Evolutionary conservation across 2,888 invertebrate genomes (phyloP).

Genomic region (Ophioninae sp.): DNA sequence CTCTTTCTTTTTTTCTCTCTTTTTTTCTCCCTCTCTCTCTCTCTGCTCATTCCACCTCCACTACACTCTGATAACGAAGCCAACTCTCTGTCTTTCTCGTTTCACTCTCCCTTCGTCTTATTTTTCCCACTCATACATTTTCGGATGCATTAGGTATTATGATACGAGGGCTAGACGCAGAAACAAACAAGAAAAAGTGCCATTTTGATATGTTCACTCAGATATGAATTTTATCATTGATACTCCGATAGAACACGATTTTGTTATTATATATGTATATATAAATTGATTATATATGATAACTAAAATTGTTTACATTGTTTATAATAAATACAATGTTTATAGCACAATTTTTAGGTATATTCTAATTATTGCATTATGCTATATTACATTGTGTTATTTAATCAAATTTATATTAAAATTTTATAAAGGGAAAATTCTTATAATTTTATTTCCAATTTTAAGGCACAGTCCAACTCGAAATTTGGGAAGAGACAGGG

Average conservation of each 20-base stretch:
- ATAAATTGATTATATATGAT: too few relatives aligned
- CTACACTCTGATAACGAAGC: constrained; percentile 32
- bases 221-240: constrained; percentile 62
- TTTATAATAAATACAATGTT: too few relatives aligned
- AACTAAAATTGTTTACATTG: too few relatives aligned
- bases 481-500: not conserved
- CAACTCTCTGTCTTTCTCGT: not conserved
- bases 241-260: not conserved
- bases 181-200: constrained; percentile 47
- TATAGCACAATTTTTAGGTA: too few relatives aligned
- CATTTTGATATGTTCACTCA: constrained; percentile 56
- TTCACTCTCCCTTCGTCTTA: constrained; percentile 26
- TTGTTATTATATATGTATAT: too few relatives aligned
- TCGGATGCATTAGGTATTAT: constrained; percentile 28
- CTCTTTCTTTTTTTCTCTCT: not conserved
- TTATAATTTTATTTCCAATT: not conserved
- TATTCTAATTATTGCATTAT: too few relatives aligned
- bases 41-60: not conserved
- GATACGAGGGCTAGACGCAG: constrained; percentile 23
- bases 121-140: constrained; percentile 37
- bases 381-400: too few relatives aligned
- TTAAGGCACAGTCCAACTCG: not conserved
- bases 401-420: too few relatives aligned
- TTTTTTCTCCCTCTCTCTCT: not conserved
- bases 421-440: too few relatives aligned